phyloP scores from a whole-genome alignment of 1,140 invertebrate genomes.

The Drosophila cardini region DNA sequence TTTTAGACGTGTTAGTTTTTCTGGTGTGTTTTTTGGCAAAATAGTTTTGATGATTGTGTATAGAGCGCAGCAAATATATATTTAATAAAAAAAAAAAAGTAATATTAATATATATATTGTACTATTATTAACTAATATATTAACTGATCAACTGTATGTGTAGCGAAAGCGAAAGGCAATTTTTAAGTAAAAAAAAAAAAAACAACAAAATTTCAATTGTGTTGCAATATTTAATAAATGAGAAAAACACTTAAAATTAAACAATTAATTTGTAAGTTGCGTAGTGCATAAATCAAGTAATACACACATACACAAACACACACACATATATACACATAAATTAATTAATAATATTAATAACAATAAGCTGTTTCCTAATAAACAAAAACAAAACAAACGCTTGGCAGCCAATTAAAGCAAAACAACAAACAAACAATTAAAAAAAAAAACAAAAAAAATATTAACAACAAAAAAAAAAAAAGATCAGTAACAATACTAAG shows the following conservation, averaged over 20 bases:
- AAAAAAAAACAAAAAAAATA: conserved; percentile 78
- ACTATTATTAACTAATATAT: conserved; percentile 78
- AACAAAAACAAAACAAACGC: conserved; percentile 48
- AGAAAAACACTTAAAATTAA: conserved; percentile 37
- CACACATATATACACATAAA: conserved; percentile 37
- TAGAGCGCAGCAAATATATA: conserved; percentile 65
- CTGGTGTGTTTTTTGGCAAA: conserved; percentile 66
- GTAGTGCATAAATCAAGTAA: conserved; percentile 54
- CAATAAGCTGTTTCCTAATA: conserved; percentile 73
- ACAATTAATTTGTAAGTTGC: conserved; percentile 69
- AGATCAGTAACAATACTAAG: conserved; percentile 78
- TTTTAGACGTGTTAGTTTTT: conserved; percentile 75
- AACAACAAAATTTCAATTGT: conserved; percentile 59
- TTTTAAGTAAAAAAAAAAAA: conserved; percentile 53
- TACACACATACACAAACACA: conserved; percentile 11
- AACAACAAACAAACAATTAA: conserved; percentile 45
- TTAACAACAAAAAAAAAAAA: conserved; percentile 71
- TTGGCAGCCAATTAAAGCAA: conserved; percentile 61
- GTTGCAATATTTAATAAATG: conserved; percentile 68
- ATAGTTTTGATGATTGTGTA: conserved; percentile 75
- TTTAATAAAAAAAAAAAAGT: conserved; percentile 56
- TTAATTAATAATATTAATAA: conserved; percentile 40
- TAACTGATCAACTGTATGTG: conserved; percentile 60
- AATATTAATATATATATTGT: conserved; percentile 60
- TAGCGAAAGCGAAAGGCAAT: conserved; percentile 67